Base-by-base conservation (phyloP, 2,797 vertebrate species). In the Kryptopterus vitreolus region DNA sequence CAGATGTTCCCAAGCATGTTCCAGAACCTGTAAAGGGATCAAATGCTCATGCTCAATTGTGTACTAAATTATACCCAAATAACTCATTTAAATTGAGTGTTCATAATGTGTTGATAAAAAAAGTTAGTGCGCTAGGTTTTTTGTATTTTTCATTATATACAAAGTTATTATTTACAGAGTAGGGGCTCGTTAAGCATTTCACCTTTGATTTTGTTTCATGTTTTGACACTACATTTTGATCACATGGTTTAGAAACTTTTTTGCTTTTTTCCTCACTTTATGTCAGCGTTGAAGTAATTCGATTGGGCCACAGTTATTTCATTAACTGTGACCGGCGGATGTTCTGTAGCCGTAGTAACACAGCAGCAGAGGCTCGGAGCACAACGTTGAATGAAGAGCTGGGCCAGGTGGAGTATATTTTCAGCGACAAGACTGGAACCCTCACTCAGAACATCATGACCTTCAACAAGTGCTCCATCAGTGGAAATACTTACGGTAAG, bases 391-490 rank as follows among this genome's bases (percentile, higher is more conserved):
- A 95, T 0, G 96, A 98, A 85, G 97, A 98, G 89, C 92, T 98
- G 86, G 97, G 97, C 1, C 97, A 98, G 91, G 96, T 98, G 89
- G 96, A 98, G 85, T 98, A 98, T 88, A 95, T 98, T 88, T 98
- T 98, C 90, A 96, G 95, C 0, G 96, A 98, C 89, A 98, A 98
- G 89, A 98, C 96, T 0, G 97, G 97, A 84, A 98, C 97, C 35
- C 96, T 98, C 76, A 98, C 97, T 22, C 96, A 98, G 90, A 98
- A 98, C 90, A 96, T 97, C 89, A 98, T 98, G 97, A 94, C 91
- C 86, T 98, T 98, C 89, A 97, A 93, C 92, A 98, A 97, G 88
- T 98, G 97, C 89, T 98, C 96, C 15, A 94, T 98, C 87, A 92
- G 94, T 0, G 94, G 96, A 52, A 95, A 87, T 78, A 93, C 94